These are phyloP conservation scores for Promerops cafer DNA, from an alignment of 2,113 vertebrate species.

Conservation along the genomic window DNA sequence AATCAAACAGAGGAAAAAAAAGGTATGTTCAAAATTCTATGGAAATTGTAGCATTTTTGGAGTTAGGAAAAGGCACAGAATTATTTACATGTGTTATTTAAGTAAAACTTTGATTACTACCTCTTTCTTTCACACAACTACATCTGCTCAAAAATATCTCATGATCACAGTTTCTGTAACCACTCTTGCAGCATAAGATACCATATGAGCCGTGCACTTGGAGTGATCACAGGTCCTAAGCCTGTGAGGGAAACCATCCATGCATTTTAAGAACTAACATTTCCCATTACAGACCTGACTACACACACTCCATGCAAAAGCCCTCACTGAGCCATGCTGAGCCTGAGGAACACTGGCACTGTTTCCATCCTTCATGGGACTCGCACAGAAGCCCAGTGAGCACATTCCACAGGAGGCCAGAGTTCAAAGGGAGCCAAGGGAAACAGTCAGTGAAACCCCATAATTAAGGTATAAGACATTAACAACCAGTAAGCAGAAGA, in stretches of 20 bases:
- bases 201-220: rapidly evolving
- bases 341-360: not conserved
- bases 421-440: not conserved
- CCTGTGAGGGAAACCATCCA: not conserved
- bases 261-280: not conserved
- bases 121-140: not conserved
- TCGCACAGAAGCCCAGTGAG: not conserved
- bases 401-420: not conserved
- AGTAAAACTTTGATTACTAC: not conserved
- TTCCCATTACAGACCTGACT: not conserved
- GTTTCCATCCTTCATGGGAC: not conserved
- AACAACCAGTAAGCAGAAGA: not conserved
- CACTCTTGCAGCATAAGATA: not conserved
- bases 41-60: not conserved
- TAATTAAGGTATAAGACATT: not conserved
- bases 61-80: not conserved
- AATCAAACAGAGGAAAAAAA: not conserved
- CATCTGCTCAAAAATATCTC: not conserved
- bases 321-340: not conserved
- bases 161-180: not conserved
- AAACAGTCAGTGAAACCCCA: not conserved
- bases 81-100: not conserved
- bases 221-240: not conserved
- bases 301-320: not conserved
- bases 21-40: not conserved